phyloP scores from a whole-genome alignment of 2,888 invertebrate genomes.

The Drosophila ustulata region DNA sequence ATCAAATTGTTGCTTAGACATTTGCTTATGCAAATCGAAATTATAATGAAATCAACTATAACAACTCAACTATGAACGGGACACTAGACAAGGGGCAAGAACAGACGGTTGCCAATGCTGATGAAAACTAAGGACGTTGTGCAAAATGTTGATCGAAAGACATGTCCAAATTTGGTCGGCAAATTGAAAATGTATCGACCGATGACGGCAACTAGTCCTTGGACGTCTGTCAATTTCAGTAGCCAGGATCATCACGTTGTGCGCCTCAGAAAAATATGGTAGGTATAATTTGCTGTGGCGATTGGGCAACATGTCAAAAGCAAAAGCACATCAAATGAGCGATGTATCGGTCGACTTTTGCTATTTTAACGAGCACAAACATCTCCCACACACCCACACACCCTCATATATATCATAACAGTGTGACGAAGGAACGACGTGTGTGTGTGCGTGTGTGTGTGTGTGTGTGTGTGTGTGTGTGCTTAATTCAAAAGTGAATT shows the following conservation, averaged over 20 bases:
- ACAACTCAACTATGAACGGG: slow-evolving; percentile 41
- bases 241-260: slow-evolving; percentile 8
- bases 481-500: slow-evolving; percentile 77
- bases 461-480: background rate
- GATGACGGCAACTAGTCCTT: background rate
- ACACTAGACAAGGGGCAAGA: background rate
- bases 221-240: slow-evolving; percentile 18
- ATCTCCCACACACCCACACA: slow-evolving; percentile 32
- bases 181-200: slow-evolving; percentile 48
- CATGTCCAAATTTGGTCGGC: slow-evolving; percentile 17
- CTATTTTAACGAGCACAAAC: slow-evolving; percentile 50
- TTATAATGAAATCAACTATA: slow-evolving; percentile 79
- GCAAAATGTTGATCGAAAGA: slow-evolving; percentile 8
- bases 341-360: slow-evolving; percentile 47
- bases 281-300: slow-evolving; percentile 37
- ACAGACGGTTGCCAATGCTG: slow-evolving; percentile 7
- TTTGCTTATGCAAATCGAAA: slow-evolving; percentile 81
- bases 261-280: slow-evolving; percentile 27
- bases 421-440: background rate
- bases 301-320: slow-evolving; percentile 40
- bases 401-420: slow-evolving; percentile 54
- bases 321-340: slow-evolving; percentile 45
- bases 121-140: slow-evolving; percentile 17
- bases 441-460: no score
- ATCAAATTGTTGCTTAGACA: slow-evolving; percentile 70